Evolutionary conservation across 2,113 vertebrate species (phyloP).

Genomic region (Phylloscopus trochilus): DNA sequence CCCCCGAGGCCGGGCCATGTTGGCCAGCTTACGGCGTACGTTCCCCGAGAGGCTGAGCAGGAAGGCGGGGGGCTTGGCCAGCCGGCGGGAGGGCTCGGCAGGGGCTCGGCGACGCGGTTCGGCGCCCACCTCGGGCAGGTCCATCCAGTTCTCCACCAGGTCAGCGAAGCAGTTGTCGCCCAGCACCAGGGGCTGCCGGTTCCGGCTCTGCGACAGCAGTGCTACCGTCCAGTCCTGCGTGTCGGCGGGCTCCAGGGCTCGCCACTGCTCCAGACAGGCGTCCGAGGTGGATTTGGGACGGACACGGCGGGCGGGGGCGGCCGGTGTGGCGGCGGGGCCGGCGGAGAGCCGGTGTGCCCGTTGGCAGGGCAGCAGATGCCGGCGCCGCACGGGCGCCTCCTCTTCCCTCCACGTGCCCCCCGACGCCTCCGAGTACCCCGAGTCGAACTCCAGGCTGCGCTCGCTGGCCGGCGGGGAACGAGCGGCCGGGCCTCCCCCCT

Average conservation of each 20-base stretch:
- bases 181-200: constrained; percentile 90
- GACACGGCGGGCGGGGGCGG: constrained; percentile 65
- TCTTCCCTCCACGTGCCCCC: constrained; percentile 86
- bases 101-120: constrained; percentile 73
- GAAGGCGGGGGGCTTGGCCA: constrained; percentile 87
- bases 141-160: constrained; percentile 98
- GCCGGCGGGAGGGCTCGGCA: constrained; percentile 69
- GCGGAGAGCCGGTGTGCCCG: constrained; percentile 78
- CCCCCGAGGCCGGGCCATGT: constrained; percentile 74
- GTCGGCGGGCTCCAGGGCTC: constrained; percentile 80
- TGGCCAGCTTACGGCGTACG: constrained; percentile 82
- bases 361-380: constrained; percentile 32
- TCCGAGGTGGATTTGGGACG: constrained; percentile 95
- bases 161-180: constrained; percentile 98
- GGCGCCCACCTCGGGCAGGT: constrained; percentile 84
- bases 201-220: constrained; percentile 89
- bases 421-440: constrained; percentile 90
- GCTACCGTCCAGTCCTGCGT: constrained; percentile 88
- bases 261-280: constrained; percentile 92
- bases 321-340: constrained; percentile 73
- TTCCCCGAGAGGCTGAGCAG: constrained; percentile 86
- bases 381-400: constrained; percentile 62
- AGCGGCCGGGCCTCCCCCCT: not conserved
- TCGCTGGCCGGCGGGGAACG: constrained; percentile 79
- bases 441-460: constrained; percentile 90